Conservation (phyloP, 2,888 invertebrate genomes). For the Dryobotodes eremita region DNA sequence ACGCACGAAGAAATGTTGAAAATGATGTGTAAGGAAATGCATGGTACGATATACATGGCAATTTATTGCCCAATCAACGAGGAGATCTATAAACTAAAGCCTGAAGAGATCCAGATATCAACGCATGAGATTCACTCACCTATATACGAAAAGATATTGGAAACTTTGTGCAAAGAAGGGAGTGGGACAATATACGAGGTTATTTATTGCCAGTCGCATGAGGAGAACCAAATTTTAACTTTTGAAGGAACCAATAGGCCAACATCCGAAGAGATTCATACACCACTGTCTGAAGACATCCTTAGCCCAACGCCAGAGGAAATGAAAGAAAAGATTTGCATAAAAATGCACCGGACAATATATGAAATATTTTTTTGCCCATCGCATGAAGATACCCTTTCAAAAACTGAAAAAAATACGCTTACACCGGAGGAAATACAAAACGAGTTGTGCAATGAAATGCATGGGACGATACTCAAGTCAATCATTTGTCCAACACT, state of each 20-base stretch:
- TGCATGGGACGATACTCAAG: slow-evolving; percentile 20
- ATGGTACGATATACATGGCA: slow-evolving; percentile 14
- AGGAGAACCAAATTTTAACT: not conserved
- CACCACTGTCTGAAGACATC: not conserved
- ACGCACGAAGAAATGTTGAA: not conserved
- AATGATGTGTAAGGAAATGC: slow-evolving; percentile 29
- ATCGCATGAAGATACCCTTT: not conserved
- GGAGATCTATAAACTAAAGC: not conserved
- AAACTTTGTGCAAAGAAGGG: slow-evolving; percentile 9
- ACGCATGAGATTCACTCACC: not conserved
- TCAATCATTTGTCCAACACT: slow-evolving; percentile 25
- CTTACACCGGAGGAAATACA: not conserved
- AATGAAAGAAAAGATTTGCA: slow-evolving; percentile 12
- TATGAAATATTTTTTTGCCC: slow-evolving; percentile 13
- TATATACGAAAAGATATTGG: slow-evolving; percentile 10
- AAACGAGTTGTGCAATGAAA: slow-evolving; percentile 17
- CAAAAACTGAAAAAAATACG: not conserved
- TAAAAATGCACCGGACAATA: slow-evolving; percentile 9
- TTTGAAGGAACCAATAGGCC: not conserved
- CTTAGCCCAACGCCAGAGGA: not conserved
- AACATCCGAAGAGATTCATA: not conserved
- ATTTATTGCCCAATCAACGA: slow-evolving; percentile 19
- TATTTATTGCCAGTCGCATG: not conserved
- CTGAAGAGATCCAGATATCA: not conserved
- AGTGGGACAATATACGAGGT: slow-evolving; percentile 9